Percentiles rank a stretch among this genome's conserved stretches.
Evolutionary conservation across 1,140 invertebrate species (phyloP).

Genomic region (Drosophila pectinifera): DNA sequence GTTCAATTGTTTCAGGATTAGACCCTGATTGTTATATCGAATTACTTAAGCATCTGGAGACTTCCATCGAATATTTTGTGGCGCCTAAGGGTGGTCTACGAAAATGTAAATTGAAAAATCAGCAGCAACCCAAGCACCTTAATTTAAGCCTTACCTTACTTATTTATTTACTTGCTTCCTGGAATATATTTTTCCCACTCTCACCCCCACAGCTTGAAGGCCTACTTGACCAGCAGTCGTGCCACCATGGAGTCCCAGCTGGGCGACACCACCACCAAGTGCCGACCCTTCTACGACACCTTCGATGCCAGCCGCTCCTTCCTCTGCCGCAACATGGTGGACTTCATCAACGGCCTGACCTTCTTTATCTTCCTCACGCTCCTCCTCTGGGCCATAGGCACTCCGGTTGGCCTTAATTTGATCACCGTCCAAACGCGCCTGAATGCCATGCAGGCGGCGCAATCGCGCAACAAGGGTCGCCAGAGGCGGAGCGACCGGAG

Average conservation of each 20-base stretch:
- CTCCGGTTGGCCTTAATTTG: slow-evolving; percentile 82
- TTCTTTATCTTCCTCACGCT: slow-evolving; percentile 85
- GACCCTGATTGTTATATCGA: neutral
- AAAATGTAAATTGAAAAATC: neutral
- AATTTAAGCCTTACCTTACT: neutral
- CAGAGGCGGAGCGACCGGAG: slow-evolving; percentile 46
- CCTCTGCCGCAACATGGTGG: slow-evolving; percentile 90
- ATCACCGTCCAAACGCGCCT: slow-evolving; percentile 73
- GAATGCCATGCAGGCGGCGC: slow-evolving; percentile 62
- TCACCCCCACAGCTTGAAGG: slow-evolving; percentile 85
- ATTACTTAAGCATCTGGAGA: neutral
- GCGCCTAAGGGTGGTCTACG: neutral
- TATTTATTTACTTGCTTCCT: neutral
- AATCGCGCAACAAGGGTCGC: slow-evolving; percentile 54
- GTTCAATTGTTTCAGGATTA: neutral
- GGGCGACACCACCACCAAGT: slow-evolving; percentile 88
- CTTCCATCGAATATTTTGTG: neutral
- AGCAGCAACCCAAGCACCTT: neutral
- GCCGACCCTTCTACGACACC: slow-evolving; percentile 90
- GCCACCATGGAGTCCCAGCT: slow-evolving; percentile 88
- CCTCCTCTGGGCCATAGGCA: slow-evolving; percentile 83
- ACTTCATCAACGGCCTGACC: slow-evolving; percentile 89
- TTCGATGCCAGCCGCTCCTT: slow-evolving; percentile 88
- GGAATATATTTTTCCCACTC: neutral
- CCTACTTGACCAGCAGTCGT: slow-evolving; percentile 89